phyloP scores from a whole-genome alignment of 37 sponge, comb jelly and placozoan species.

The Amphimedon queenslandica region DNA sequence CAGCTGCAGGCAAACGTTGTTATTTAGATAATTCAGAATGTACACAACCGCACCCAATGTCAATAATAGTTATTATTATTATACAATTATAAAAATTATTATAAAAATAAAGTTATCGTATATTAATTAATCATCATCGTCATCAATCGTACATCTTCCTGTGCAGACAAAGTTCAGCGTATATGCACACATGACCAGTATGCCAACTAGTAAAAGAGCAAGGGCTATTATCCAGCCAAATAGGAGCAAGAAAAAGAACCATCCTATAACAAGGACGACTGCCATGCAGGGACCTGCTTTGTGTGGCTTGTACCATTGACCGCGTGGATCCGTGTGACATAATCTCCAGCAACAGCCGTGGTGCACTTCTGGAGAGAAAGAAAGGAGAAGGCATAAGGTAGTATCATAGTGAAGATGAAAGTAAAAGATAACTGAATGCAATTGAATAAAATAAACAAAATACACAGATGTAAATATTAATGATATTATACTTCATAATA shows the following conservation, averaged over 20 bases:
- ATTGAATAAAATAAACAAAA: no score
- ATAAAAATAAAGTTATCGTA: no score
- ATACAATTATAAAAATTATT: not conserved
- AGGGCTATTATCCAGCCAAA: constrained; percentile 64
- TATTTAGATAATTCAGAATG: no score
- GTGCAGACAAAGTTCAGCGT: constrained; percentile 52
- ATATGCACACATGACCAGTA: constrained; percentile 35
- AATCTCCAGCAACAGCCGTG: constrained; percentile 47
- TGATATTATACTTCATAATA: no score
- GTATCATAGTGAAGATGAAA: no score
- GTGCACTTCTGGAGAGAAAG: no score
- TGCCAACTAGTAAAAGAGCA: constrained; percentile 32
- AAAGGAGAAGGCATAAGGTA: no score
- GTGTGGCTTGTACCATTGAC: constrained; percentile 70
- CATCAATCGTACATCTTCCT: constrained; percentile 45
- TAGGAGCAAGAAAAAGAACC: constrained; percentile 53
- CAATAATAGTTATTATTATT: no score
- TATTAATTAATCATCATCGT: constrained; percentile 24
- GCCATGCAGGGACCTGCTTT: constrained; percentile 58
- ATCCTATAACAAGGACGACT: constrained; percentile 53
- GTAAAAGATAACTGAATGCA: no score
- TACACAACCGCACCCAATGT: no score
- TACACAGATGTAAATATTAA: no score
- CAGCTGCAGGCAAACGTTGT: no score
- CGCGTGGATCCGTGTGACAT: constrained; percentile 62